Percentiles rank a stretch among this genome's conserved stretches.
Conservation (phyloP, 2,113 vertebrate species). For the Pomatostomus ruficeps region DNA sequence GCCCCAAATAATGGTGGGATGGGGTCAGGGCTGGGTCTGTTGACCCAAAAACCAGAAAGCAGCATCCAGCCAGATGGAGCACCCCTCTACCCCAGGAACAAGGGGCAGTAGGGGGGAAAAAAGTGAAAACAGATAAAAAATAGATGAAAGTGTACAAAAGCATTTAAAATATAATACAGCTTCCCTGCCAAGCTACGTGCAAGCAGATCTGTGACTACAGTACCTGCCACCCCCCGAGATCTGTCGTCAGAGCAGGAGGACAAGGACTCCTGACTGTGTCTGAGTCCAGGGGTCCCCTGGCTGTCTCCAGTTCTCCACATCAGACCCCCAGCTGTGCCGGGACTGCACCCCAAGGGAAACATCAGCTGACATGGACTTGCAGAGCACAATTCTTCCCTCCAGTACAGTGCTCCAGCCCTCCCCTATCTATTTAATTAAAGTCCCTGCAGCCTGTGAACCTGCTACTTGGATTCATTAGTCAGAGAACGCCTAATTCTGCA, state of each 20-base stretch:
- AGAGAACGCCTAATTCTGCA: slow-evolving; percentile 29
- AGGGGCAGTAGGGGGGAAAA: no score
- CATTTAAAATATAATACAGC: background rate
- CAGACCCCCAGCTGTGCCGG: background rate
- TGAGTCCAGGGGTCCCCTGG: background rate
- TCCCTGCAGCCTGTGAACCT: slow-evolving; percentile 50
- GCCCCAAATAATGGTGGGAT: background rate
- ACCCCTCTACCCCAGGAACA: background rate
- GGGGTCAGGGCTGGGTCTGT: background rate
- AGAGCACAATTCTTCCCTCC: slow-evolving; percentile 7
- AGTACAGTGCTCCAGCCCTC: slow-evolving; percentile 21
- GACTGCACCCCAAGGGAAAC: background rate
- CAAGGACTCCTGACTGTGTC: rapidly evolving
- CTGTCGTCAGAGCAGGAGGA: background rate
- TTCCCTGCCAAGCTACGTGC: background rate
- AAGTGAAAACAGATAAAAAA: background rate
- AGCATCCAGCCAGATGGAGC: background rate
- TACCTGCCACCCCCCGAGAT: background rate
- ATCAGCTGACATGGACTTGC: background rate
- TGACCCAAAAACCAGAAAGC: background rate
- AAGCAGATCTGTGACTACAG: background rate
- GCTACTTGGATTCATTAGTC: slow-evolving; percentile 64
- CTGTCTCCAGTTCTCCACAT: background rate
- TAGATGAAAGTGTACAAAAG: background rate
- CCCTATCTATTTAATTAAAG: slow-evolving; percentile 67